phyloP scores from a whole-genome alignment of 2,113 vertebrate genomes.

The Clarias macrocephalus region DNA sequence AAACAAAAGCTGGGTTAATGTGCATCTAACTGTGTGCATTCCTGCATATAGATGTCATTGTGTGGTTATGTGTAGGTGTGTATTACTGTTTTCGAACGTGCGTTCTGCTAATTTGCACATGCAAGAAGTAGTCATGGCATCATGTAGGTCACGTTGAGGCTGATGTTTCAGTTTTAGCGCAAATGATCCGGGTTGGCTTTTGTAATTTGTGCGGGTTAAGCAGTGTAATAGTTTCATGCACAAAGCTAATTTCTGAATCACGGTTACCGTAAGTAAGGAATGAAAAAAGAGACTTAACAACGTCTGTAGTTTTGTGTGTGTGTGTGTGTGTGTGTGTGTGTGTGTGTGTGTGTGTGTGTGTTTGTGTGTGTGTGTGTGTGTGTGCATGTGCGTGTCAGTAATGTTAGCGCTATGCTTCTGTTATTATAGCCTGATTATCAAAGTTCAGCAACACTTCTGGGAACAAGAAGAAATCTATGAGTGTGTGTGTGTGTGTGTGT shows the following conservation, averaged over 20 bases:
- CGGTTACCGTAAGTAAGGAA: background rate
- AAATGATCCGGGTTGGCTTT: background rate
- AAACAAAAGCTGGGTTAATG: constrained; percentile 3
- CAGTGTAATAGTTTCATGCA: background rate
- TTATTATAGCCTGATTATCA: background rate
- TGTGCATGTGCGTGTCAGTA: background rate
- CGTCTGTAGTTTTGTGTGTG: background rate
- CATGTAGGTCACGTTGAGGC: constrained; percentile 29
- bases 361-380: background rate
- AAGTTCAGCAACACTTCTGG: background rate
- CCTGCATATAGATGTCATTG: background rate
- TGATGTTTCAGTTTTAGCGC: background rate
- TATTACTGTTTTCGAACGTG: constrained; percentile 1
- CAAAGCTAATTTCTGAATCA: background rate
- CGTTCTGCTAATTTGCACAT: constrained; percentile 30
- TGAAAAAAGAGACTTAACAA: background rate
- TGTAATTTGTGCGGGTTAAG: background rate
- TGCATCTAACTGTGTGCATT: background rate
- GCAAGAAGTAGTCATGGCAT: background rate
- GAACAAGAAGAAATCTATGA: background rate
- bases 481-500: background rate
- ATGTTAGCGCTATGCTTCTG: background rate
- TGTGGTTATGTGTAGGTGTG: constrained; percentile 23
- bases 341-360: background rate
- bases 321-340: background rate